Percentiles rank a stretch among this genome's conserved stretches.
Evolutionary conservation across 2,797 vertebrate genomes (phyloP).

Genomic region (Allobates femoralis): DNA sequence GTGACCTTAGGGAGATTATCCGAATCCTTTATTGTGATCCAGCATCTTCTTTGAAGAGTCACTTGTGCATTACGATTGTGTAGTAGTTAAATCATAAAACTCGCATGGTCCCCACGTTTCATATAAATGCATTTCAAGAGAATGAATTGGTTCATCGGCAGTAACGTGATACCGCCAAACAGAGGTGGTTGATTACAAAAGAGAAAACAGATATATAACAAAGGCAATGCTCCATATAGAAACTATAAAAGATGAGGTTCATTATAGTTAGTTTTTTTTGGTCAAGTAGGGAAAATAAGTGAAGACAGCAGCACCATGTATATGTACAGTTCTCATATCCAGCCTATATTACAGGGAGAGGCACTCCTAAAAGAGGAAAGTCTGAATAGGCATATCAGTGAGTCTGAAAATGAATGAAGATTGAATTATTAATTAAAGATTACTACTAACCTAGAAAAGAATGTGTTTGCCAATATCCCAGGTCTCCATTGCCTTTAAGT

Average conservation of each 20-base stretch:
- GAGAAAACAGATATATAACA: neutral
- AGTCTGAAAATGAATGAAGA: no score
- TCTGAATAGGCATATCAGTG: no score
- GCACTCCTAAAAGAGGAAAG: no score
- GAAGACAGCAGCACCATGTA: no score
- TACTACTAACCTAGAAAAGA: no score
- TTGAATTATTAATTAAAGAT: no score
- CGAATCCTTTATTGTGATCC: conserved; percentile 48
- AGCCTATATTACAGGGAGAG: no score
- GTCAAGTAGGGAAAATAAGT: neutral
- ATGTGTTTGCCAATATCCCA: no score
- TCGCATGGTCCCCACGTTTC: neutral
- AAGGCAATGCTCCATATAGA: neutral
- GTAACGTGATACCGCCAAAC: neutral
- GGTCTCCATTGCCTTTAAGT: no score
- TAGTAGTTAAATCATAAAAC: conserved; percentile 24
- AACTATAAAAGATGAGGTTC: neutral
- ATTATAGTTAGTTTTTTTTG: neutral
- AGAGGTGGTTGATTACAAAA: neutral
- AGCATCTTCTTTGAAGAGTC: conserved; percentile 53
- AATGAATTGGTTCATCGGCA: neutral
- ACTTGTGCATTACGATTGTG: conserved; percentile 40
- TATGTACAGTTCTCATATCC: no score
- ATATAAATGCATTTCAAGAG: conserved; percentile 33
- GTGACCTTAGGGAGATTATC: conserved; percentile 29